Evolutionary conservation across 92 coral and sea anemone species (phyloP), one percentile per base, ranked within the genome.

Genomic region (Actinernus sp.): DNA sequence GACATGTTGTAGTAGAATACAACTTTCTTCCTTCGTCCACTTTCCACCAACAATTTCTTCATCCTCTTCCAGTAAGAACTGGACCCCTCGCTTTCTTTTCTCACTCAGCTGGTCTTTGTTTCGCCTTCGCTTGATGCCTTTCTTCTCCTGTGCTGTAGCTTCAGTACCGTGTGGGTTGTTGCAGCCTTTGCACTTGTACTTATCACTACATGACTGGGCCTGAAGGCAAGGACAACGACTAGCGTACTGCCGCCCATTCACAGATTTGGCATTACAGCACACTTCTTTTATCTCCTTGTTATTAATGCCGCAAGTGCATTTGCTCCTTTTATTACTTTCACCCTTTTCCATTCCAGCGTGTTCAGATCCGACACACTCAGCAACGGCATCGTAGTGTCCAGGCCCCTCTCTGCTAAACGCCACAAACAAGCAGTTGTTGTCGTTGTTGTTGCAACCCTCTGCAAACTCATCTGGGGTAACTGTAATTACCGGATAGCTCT

Each of bases 301-400:
- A 28, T 39, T 57, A 37, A 65, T 67, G 18, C 78, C 78, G 49
- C 84, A 78, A n/a, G 78, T 41, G 53, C 84, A 78, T 30, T 30
- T 17, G 8, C 16, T 41, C 31, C 21, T 22, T 16, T 26, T 18
- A 54, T 68, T 29, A 37, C 18, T 11, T 17, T 62, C 56, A 18
- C 24, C 22, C 16, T 1, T 3, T 21, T 32, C 16, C 23, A 36
- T 26, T 1, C 21, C 17, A 11, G 1, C 22, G 13, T 58, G 47
- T 26, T n/a, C 55, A 5, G 17, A 19, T 11, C 16, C 30, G 37
- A 26, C 8, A 31, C 25, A 13, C 31, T 65, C 67, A 38, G 56
- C 30, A 1, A 78, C 31, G 25, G 70, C 77, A 60, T 78, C 77
- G 34, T 43, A 78, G 69, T 78, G 84, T 19, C 84, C 78, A 25